phyloP scores from a whole-genome alignment of 2,113 vertebrate species.

The Pleuronectes platessa region DNA sequence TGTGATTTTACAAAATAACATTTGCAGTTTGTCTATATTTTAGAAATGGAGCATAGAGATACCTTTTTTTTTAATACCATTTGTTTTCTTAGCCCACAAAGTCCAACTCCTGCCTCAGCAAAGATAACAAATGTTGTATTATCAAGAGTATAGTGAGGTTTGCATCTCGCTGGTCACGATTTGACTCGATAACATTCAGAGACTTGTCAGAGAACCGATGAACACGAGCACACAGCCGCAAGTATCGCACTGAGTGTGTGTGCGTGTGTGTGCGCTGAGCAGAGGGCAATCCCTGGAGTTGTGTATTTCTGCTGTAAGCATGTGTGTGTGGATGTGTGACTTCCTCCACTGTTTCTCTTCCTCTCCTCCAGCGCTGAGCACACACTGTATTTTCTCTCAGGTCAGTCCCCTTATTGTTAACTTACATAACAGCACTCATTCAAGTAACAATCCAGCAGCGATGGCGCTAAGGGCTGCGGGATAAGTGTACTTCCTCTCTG shows the following conservation, averaged over 20 bases:
- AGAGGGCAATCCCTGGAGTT: too few relatives aligned
- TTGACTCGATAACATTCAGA: slow-evolving; percentile 41
- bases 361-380: slow-evolving; percentile 40
- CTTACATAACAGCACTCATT: slow-evolving; percentile 69
- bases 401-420: slow-evolving; percentile 66
- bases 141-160: slow-evolving; percentile 27
- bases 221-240: slow-evolving; percentile 30
- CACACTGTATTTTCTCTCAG: slow-evolving; percentile 56
- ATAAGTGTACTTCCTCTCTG: slow-evolving; percentile 60
- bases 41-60: background rate
- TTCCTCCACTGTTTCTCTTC: slow-evolving; percentile 36
- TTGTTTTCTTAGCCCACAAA: background rate
- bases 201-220: slow-evolving; percentile 42
- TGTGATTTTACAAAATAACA: slow-evolving; percentile 13
- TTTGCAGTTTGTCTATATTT: background rate
- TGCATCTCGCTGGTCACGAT: slow-evolving; percentile 22
- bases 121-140: background rate
- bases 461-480: slow-evolving; percentile 41
- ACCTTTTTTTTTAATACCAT: background rate
- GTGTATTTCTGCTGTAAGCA: too few relatives aligned
- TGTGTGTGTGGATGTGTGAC: slow-evolving; percentile 12
- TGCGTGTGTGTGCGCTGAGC: slow-evolving; percentile 6
- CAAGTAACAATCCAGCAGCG: slow-evolving; percentile 52
- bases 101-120: background rate
- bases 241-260: slow-evolving; percentile 14